Percentiles rank a stretch among this genome's conserved stretches.
Evolutionary conservation across 2,888 invertebrate species (phyloP).

Genomic region (Ditula angustiorana): DNA sequence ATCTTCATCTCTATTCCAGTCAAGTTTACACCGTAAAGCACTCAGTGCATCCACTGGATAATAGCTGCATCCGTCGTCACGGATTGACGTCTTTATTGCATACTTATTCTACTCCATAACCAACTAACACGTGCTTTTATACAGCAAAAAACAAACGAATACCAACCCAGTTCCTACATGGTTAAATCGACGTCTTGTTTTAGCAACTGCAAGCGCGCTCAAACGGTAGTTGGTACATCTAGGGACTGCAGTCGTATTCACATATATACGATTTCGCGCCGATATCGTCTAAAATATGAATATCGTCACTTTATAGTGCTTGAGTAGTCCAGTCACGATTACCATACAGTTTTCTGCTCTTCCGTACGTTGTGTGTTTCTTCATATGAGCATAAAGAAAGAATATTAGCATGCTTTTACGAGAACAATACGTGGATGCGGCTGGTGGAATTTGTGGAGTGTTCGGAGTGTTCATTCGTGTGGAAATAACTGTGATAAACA

Average conservation of each 20-base stretch:
- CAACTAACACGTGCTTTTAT: conserved; percentile 8
- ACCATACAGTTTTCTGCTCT: conserved; percentile 36
- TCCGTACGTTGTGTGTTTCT: conserved; percentile 14
- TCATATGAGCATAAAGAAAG: conserved; percentile 7
- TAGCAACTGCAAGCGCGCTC: conserved; percentile 37
- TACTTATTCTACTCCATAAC: conserved; percentile 53
- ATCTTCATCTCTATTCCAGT: conserved; percentile 58
- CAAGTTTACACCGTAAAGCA: conserved; percentile 66
- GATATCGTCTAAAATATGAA: conserved; percentile 69
- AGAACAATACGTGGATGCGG: conserved; percentile 7
- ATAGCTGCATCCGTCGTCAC: conserved; percentile 69
- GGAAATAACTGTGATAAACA: neutral
- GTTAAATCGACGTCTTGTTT: neutral
- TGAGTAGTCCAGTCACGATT: conserved; percentile 63
- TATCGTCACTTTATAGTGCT: conserved; percentile 60
- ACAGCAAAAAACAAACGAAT: neutral
- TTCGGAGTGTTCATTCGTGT: neutral
- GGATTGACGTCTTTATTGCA: conserved; percentile 72
- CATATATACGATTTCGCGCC: conserved; percentile 57
- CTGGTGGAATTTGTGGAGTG: neutral
- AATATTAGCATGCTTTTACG: conserved; percentile 24
- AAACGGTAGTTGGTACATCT: conserved; percentile 24
- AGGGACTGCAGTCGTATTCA: conserved; percentile 47
- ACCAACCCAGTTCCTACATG: neutral
- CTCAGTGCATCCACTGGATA: conserved; percentile 66